phyloP scores from a whole-genome alignment of 2,113 vertebrate species.

The Nestor notabilis region DNA sequence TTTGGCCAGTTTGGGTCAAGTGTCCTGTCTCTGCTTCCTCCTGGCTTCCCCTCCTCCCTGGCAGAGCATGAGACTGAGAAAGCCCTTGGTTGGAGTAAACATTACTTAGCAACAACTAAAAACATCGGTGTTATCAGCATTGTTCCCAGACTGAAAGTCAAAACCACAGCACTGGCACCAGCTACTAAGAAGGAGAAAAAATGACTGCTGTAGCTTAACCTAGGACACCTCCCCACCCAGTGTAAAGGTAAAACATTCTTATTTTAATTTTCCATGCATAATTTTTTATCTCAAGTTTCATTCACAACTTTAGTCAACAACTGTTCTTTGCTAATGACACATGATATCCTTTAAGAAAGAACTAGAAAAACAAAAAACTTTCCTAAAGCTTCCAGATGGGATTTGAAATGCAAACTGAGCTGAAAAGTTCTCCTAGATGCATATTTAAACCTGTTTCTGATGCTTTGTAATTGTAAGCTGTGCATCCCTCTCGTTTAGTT shows the following conservation, averaged over 20 bases:
- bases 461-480: conserved; percentile 18
- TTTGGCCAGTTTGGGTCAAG: too few species aligned
- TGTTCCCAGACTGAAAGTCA: too few species aligned
- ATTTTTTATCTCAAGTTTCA: neutral
- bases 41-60: too few species aligned
- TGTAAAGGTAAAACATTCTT: neutral
- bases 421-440: neutral
- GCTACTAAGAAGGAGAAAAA: too few species aligned
- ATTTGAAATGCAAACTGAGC: conserved; percentile 11
- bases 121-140: too few species aligned
- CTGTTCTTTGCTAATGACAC: neutral
- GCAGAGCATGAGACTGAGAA: too few species aligned
- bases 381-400: neutral
- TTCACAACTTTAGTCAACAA: neutral
- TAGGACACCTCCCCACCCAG: neutral
- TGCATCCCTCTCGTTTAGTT: neutral
- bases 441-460: neutral
- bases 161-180: too few species aligned
- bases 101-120: too few species aligned
- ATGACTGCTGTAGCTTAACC: too few species aligned
- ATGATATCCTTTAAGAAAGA: neutral
- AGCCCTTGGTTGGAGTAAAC: too few species aligned
- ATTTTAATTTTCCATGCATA: neutral
- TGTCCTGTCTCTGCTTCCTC: too few species aligned
- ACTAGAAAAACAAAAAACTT: neutral